Evolutionary conservation across 2,797 vertebrate species (phyloP), one percentile per base, ranked within the genome.

Genomic region (Acanthopagrus latus): DNA sequence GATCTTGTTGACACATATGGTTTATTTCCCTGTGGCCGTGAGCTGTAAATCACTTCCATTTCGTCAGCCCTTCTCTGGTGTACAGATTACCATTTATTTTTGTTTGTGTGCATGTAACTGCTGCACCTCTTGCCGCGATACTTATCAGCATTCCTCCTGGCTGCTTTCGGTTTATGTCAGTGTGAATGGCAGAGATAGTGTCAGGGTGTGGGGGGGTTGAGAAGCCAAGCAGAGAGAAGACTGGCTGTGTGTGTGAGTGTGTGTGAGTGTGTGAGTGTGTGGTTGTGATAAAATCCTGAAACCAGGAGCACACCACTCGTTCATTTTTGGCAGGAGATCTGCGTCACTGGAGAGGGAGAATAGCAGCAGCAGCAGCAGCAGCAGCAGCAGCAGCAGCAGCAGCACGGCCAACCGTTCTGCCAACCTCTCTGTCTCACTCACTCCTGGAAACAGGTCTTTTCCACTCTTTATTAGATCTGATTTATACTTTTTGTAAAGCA

Each of bases 381-480:
- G n/a, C n/a, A n/a, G n/a, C 63, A 81, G 70, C 84, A 71, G 71
- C 64, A 85, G 86, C 82, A 82, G 78, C 76, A 77, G 85, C 83
- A 71, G 69, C 59, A 67, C 52, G 13, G 64, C 74, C 85, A 84
- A 78, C 74, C 64, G 21, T 76, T 68, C 43, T 86, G 81, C 83
- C 86, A 90, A 82, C 85, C 83, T 67, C 74, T 44, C 64, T 69
- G 72, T 81, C 60, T 83, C 67, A 41, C 68, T 82, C 56, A 55
- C 75, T 85, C 68, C 82, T 89, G 90, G 81, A 93, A 90, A 89
- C 81, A 82, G 80, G 86, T 88, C 77, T 91, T 92, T 94, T 91
- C 89, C 89, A 90, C 81, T 91, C 84, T 93, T 90, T 91, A 90
- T 90, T 90, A 89, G 77, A 91, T 73, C 69, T 77, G 82, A 92